Conservation (phyloP, 2,113 vertebrate species). For the Anas platyrhynchos region DNA sequence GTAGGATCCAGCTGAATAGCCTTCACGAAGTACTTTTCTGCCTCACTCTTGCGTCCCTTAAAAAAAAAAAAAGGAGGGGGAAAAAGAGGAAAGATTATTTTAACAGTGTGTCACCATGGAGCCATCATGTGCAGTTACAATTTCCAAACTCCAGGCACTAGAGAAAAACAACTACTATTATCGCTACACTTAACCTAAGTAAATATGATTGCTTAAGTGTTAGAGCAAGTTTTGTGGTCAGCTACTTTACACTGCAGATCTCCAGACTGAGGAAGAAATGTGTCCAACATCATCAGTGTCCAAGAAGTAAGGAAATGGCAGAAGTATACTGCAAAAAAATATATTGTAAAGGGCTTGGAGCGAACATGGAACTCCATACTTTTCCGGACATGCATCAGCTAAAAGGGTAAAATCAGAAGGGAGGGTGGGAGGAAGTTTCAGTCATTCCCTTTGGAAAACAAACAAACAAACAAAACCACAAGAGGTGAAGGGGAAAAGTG, state of each 20-base stretch:
- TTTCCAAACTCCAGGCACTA: neutral
- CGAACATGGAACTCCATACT: neutral
- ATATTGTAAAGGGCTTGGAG: neutral
- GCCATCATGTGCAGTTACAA: neutral
- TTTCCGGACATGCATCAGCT: neutral
- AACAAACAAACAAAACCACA: neutral
- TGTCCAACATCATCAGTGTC: neutral
- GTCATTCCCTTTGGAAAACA: neutral
- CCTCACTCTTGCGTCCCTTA: conserved; percentile 94
- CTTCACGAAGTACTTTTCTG: conserved; percentile 95
- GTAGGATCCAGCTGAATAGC: conserved; percentile 95
- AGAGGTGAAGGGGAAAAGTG: rapidly evolving
- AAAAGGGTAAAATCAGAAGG: neutral
- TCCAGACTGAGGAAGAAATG: neutral
- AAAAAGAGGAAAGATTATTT: neutral
- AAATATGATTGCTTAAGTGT: neutral
- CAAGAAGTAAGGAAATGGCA: neutral
- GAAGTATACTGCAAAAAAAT: neutral
- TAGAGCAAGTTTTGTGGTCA: conserved; percentile 1
- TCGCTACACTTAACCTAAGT: neutral
- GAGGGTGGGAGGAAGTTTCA: neutral
- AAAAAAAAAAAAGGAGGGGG: neutral
- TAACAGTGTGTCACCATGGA: neutral
- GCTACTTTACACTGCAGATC: neutral
- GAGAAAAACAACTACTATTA: conserved; percentile 21